Evolutionary conservation across 2,797 vertebrate species (phyloP), one percentile per base, ranked within the genome.

Genomic region (Lithobates sylvaticus): DNA sequence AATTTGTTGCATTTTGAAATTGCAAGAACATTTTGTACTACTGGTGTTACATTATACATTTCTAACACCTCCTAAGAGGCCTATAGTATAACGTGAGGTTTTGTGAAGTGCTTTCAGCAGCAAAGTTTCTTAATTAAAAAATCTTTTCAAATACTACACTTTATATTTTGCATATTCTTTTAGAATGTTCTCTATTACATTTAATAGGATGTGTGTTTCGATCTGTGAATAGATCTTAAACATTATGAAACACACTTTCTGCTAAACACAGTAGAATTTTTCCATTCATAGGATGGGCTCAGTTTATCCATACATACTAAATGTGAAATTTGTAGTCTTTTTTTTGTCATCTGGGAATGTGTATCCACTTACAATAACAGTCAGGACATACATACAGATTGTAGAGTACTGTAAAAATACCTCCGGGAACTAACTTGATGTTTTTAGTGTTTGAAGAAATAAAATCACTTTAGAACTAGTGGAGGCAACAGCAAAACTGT

Each of bases 11-110:
- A 64, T 78, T 68, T 68, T 68, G 13, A 42, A 67, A 42, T 67
- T 18, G 10, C 27, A 15, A 47, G 76, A 44, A 78, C 76, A 78
- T 67, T 44, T 26, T 68, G 64, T 67, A 27, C 76, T 78, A 23
- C 76, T 78, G 12, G 58, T 44, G 8, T 68, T 78, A 64, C 64
- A 78, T 78, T 67, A 78, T 47, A 78, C 27, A 67, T 78, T 78
- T 68, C 76, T 78, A 78, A 78, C 10, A 2, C 34, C 42, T 65
- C 76, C 76, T 68, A 9, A 67, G 76, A 67, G 61, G 64, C 36
- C 76, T 44, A 67, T 64, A 68, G 54, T 68, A 68, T 78, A 44
- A 78, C 27, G 44, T 78, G 9, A 78, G 36, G 65, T 78, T 78
- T 36, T 68, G 65, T 67, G 67, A 44, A 78, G 6, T 64, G 39